Base-by-base conservation (phyloP, 2,113 vertebrate genomes). In the Fulmarus glacialis region DNA sequence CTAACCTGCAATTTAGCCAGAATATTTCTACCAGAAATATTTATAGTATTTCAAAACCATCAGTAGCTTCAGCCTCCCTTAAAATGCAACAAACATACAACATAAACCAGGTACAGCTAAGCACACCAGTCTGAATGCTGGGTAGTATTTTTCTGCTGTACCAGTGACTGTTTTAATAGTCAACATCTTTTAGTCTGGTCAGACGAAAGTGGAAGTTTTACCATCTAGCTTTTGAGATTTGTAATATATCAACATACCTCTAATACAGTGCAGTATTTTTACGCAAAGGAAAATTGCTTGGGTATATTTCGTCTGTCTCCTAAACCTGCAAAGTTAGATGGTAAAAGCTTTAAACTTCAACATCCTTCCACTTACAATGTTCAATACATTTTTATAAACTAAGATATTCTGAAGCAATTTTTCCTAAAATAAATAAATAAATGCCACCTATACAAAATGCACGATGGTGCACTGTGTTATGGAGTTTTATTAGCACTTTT, bases 391-490 rank as follows among this genome's bases (percentile, higher is more conserved):
- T 78, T 85, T 64, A 64, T 64, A 75, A 93, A 73, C 7, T 4
- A 60, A 60, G 38, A 43, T 40, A 86, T 66, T 73, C 9, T 45
- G 18, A 80, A 90, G 20, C 11, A 32, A 23, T 73, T 74, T 47
- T 72, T 45, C 42, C 29, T 42, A 7, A 34, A 24, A 70, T 40
- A 67, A 15, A 40, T 40, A 53, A 13, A 59, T 27, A 58, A 67
- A 60, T 2, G 9, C 18, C 45, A 34, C 16, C 22, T 79, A 34
- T 64, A 59, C 12, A 89, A 81, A 94, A 85, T 34, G 34, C 29
- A 40, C 0, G 1, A 13, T 17, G 19, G 11, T 30, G 6, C 27
- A 73, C 9, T 22, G 11, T 16, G 13, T 15, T 58, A 66, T 1
- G 7, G 55, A 87, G 23, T 56, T 73, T 70, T 82, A 64, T 23